Conservation (phyloP, 2,797 vertebrate genomes). For the Glossophaga mutica region DNA sequence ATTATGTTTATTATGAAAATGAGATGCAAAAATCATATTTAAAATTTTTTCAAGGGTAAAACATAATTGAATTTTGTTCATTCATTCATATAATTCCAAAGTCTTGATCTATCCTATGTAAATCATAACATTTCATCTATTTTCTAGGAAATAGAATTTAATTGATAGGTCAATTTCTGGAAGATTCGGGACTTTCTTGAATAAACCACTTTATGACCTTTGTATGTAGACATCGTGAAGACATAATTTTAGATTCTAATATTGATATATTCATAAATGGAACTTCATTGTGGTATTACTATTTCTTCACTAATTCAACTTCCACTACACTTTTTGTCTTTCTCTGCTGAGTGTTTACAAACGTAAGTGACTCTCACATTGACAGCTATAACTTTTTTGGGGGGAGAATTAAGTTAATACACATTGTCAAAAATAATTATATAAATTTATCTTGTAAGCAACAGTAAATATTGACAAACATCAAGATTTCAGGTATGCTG, state of each 20-base stretch:
- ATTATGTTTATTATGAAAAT: conserved; percentile 77
- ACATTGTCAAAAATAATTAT: conserved; percentile 13
- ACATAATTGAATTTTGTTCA: conserved; percentile 63
- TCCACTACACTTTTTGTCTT: conserved; percentile 24
- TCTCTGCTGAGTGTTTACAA: conserved; percentile 32
- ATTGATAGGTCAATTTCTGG: neutral
- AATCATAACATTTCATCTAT: conserved; percentile 59
- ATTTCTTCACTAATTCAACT: conserved; percentile 31
- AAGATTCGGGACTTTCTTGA: conserved; percentile 29
- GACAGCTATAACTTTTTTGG: conserved; percentile 3
- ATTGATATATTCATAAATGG: conserved; percentile 32
- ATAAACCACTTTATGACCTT: conserved; percentile 23
- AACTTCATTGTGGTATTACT: conserved; percentile 39
- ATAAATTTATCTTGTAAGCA: conserved; percentile 7
- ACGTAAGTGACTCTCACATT: neutral
- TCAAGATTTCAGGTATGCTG: conserved; percentile 34
- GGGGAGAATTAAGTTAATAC: conserved; percentile 40
- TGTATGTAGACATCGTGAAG: neutral
- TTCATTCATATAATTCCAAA: conserved; percentile 60
- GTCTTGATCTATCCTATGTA: conserved; percentile 66
- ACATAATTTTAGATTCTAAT: conserved; percentile 38
- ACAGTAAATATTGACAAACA: conserved; percentile 48
- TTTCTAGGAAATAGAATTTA: conserved; percentile 59
- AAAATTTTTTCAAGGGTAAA: conserved; percentile 58
- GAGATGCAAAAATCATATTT: conserved; percentile 75